Evolutionary conservation across 2,888 invertebrate species (phyloP), one percentile per base, ranked within the genome.

Genomic region (Metallyticus violacea): DNA sequence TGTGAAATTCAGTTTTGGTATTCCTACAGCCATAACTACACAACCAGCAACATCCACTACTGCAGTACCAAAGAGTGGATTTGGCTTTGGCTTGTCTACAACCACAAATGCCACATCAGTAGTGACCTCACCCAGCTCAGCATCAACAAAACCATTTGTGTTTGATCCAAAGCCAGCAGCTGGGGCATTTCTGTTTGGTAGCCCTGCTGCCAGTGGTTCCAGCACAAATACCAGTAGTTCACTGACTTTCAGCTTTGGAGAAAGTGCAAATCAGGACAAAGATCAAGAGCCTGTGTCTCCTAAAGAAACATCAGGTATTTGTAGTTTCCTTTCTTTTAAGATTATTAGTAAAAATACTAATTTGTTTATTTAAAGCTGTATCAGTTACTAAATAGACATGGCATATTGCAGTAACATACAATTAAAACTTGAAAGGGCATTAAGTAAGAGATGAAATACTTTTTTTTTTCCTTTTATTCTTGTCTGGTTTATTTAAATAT

Each of bases 191-290:
- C 62, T 27, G 84, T 22, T 89, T 89, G 79, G 89, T 87, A 77
- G 27, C 28, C n/a, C 83, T 25, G 6, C 82, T 28, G n/a, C 22
- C 0, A 6, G 22, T 77, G n/a, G 28, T 3, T 28, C n/a, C 25
- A 29, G 22, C 22, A 86, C 80, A 28, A 89, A 86, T 79, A 88
- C 86, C 79, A 90, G 9, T 83, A 26, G 76, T 81, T 77, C 90
- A 30, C 88, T 90, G 25, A 89, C 89, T 1, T 90, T 91, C 86
- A 89, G 89, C 4, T 90, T 91, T 86, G 90, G 88, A 40, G 77
- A 62, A n/a, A 29, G 27, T 25, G 79, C 62, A 6, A 26, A n/a
- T 79, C 26, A 27, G 7, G n/a, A 85, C 25, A 22, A 76, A 28
- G 15, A 62, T 62, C 40, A 62, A 62, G 81, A 85, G 6, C 27